Evolutionary conservation across 2,888 invertebrate species (phyloP), one percentile per base, ranked within the genome.

Genomic region (Vanessa cardui): DNA sequence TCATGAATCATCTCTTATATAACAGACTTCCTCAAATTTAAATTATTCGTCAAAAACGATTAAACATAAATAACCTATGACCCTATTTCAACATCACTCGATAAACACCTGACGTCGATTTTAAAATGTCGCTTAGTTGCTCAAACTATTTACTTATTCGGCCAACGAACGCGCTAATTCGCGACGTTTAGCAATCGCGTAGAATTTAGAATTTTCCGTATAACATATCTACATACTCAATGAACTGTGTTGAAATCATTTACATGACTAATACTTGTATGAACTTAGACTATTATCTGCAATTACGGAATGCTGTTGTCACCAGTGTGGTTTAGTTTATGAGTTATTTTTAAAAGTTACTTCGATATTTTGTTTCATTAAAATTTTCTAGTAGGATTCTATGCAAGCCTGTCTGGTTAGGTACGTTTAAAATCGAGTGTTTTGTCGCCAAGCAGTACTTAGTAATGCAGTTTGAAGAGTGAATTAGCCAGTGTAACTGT

Each of bases 61-160:
- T 5, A 18, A 16, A 45, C 46, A 46, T 46, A 60, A 44, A 33
- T 52, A 39, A 68, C 63, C 68, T 68, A 26, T 64, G 60, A 64
- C 62, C 62, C 33, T 71, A 69, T 82, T 80, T 73, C 78, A 47
- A 77, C 73, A 82, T 70, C 71, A 56, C 74, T 77, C 78, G 75
- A 82, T 16, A 54, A 81, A 81, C 79, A 80, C 79, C 76, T 82
- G 79, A 78, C 77, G 77, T 70, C 73, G 75, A 80, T 76, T 68
- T 68, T 62, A 73, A 70, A 74, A 72, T 71, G 72, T 72, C 70
- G 68, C 68, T 70, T 56, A 68, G 71, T 77, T 78, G 72, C 77
- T 67, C 72, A 76, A 76, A 76, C 75, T 76, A 74, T 80, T 82
- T 83, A 77, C 80, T 78, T 82, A 84, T 83, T 84, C 82, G 77